phyloP scores from a whole-genome alignment of 2,113 vertebrate genomes.

The Silurus asotus region DNA sequence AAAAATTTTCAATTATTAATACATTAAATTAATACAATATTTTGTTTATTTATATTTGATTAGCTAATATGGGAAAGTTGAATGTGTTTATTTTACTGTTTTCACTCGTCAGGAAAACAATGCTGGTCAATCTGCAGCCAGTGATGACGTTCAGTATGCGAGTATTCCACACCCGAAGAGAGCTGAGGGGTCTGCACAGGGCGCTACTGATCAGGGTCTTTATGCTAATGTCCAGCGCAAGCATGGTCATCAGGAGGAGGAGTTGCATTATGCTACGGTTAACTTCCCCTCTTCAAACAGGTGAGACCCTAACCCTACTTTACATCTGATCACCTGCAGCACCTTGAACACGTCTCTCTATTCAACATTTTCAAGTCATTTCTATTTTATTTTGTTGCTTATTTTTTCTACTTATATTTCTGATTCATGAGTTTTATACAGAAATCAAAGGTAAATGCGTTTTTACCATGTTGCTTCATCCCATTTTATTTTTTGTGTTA shows the following conservation, averaged over 20 bases:
- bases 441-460: too few relatives aligned
- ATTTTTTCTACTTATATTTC: not conserved
- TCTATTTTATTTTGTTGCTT: not conserved
- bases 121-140: not conserved
- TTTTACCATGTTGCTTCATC: too few relatives aligned
- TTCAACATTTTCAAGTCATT: not conserved
- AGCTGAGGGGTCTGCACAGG: not conserved
- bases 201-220: not conserved
- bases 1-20: too few relatives aligned
- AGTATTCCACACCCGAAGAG: not conserved
- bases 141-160: not conserved
- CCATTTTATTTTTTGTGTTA: too few relatives aligned
- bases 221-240: not conserved
- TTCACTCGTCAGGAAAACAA: not conserved
- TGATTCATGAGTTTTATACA: not conserved
- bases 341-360: not conserved
- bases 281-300: not conserved
- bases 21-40: too few relatives aligned
- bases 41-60: too few relatives aligned
- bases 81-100: not conserved
- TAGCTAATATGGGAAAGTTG: not conserved
- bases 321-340: not conserved
- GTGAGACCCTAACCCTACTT: not conserved
- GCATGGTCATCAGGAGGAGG: not conserved
- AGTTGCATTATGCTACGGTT: not conserved